A percentile compares a stretch with the other conserved stretches of the same genome.
These are phyloP conservation scores for Garra rufa DNA, from an alignment of 2,113 vertebrate genomes.

Conservation along the genomic window DNA sequence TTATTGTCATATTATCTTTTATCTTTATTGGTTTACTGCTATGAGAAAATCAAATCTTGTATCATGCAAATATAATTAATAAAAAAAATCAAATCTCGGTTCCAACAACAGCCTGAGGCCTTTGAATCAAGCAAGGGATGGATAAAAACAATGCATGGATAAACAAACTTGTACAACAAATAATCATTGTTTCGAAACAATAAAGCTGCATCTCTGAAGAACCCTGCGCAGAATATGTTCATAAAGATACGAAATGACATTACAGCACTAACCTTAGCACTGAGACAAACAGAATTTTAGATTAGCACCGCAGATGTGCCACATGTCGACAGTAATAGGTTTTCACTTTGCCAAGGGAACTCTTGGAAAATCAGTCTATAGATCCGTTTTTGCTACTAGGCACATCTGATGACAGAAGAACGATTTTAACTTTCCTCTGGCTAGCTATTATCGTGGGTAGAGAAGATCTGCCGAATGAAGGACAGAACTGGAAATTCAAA, in stretches of 20 bases:
- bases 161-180: neutral
- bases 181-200: neutral
- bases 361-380: constrained; percentile 8
- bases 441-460: constrained; percentile 26
- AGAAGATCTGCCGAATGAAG: neutral
- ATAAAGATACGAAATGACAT: neutral
- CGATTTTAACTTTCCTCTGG: constrained; percentile 16
- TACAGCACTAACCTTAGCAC: constrained; percentile 1
- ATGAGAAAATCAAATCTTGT: neutral
- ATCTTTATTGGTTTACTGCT: neutral
- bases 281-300: neutral
- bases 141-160: neutral
- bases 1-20: neutral
- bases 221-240: neutral
- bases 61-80: neutral
- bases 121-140: neutral
- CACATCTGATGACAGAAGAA: constrained; percentile 19
- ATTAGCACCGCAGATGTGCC: neutral
- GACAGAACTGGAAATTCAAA: neutral
- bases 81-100: neutral
- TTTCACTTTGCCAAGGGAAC: constrained; percentile 23
- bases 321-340: neutral
- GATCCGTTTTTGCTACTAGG: constrained; percentile 15
- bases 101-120: neutral
- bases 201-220: neutral